A percentile compares a stretch with the other conserved stretches of the same genome.
Evolutionary conservation across 2,888 invertebrate genomes (phyloP).

Genomic region (Drosophila macrothrix): DNA sequence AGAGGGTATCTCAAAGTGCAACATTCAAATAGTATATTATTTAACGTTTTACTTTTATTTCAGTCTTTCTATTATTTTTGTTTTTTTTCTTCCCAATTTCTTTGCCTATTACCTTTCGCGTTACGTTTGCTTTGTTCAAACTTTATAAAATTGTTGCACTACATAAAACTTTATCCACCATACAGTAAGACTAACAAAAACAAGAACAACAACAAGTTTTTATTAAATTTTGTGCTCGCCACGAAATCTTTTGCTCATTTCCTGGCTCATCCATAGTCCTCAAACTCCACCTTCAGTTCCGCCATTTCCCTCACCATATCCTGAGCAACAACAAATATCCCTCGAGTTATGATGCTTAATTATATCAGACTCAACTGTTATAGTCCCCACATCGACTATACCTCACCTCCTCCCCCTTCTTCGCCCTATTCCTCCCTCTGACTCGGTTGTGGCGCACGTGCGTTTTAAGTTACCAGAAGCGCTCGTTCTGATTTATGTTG

Average conservation of each 20-base stretch:
- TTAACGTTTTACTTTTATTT: slow-evolving; percentile 32
- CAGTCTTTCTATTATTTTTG: slow-evolving; percentile 13
- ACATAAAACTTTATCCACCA: slow-evolving; percentile 64
- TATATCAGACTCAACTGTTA: slow-evolving; percentile 64
- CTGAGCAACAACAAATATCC: slow-evolving; percentile 60
- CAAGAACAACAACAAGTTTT: slow-evolving; percentile 49
- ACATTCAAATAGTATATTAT: slow-evolving; percentile 8
- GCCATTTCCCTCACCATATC: background rate
- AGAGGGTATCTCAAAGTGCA: slow-evolving; percentile 13
- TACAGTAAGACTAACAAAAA: slow-evolving; percentile 32
- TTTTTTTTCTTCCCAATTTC: slow-evolving; percentile 3
- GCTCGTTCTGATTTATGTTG: slow-evolving; percentile 60
- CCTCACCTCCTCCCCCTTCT: background rate
- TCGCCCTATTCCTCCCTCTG: background rate
- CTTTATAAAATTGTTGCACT: slow-evolving; percentile 65
- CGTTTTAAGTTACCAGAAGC: slow-evolving; percentile 67
- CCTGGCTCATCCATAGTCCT: slow-evolving; percentile 46
- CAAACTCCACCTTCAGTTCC: background rate
- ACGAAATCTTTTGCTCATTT: slow-evolving; percentile 66
- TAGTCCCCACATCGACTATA: slow-evolving; percentile 40
- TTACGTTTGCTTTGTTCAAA: slow-evolving; percentile 42
- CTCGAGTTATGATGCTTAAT: slow-evolving; percentile 76
- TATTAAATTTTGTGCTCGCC: slow-evolving; percentile 67
- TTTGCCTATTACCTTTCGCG: slow-evolving; percentile 42
- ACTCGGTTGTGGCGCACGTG: slow-evolving; percentile 57